Base-by-base conservation (phyloP, 2,797 vertebrate genomes). In the Cryptoprocta ferox region DNA sequence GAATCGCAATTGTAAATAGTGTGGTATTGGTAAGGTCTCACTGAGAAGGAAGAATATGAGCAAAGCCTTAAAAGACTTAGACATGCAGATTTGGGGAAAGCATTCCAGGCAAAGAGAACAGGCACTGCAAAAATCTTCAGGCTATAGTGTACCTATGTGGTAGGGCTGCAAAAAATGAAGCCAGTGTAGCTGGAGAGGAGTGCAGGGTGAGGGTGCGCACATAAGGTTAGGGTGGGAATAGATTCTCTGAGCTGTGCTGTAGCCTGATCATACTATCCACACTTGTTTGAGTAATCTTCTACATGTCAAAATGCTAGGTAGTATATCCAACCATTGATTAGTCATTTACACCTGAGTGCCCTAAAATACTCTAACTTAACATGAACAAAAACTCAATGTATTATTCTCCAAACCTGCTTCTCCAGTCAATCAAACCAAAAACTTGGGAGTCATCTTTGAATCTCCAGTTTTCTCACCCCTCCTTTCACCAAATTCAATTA, bases 151-250 rank as follows among this genome's bases (percentile, higher is more conserved):
- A 7, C 32, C 80, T 37, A 2, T 19, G 13, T 66, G 35, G 26
- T 70, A 7, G 73, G 71, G 13, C 45, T 39, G 42, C 5, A 35
- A 5, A 5, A 5, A 24, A 61, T 26, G 21, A 85, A 75, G 15
- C 18, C 78, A 42, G 50, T 5, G n/a, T 9, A 32, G 21, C 9
- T 76, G 30, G 24, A 86, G 37, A 19, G 16, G 35, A 35, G 13
- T 15, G 3, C 11, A 5, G 7, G 3, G 16, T 5, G 13, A 45
- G 15, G 6, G 26, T 18, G 30, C n/a, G 35, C 7, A 13, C 15
- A 21, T 30, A 5, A 90, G 16, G n/a, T 59, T 37, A 70, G 85
- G 50, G 53, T 26, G 11, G 28, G 3, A 78, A 42, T 11, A 59
- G 26, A 16, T 45, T 39, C 48, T 93, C 56, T 39, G 42, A 81